Evolutionary conservation across 2,797 vertebrate genomes (phyloP), one percentile per base, ranked within the genome.

Genomic region (Acipenser transmontanus): DNA sequence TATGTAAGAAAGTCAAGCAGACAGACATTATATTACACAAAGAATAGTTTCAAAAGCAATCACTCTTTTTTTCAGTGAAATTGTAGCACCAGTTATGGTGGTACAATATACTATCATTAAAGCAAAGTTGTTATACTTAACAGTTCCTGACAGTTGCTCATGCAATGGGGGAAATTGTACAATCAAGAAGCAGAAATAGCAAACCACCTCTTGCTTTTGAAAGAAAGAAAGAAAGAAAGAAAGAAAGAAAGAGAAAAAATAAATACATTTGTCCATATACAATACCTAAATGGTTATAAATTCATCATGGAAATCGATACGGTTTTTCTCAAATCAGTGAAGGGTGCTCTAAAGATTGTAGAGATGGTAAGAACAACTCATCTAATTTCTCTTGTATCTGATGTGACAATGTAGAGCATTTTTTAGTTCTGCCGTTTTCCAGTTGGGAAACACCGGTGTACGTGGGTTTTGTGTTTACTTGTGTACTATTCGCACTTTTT

Each of bases 321-420:
- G 1, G 50, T 64, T 34, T 87, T 89, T 66, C 64, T 88, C 66
- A 82, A 75, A 68, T 84, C 86, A 61, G 72, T 59, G 68, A 81
- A 82, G 71, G 83, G 85, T 11, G 57, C 77, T 14, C 67, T 90
- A 70, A 89, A 89, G 76, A 59, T 77, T 9, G 68, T 78, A 67
- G 82, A 89, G 73, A 71, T 82, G 84, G 88, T 89, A 71, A 88
- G 84, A 57, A 17, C 17, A 61, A 13, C 20, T 6, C 17, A 61
- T 34, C 2, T 4, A 34, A 34, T 34, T 34, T 34, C 34, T 34
- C 34, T 34, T 17, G 17, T 17, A 17, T 17, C 17, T 17, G 1
- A 1, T 3, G 4, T 34, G 34, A 13, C 51, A 34, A 34, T 34
- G 34, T 66, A 10, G 9, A 8, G n/a, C 49, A 50, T 20, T 4